Percentiles rank a stretch among this genome's conserved stretches.
Evolutionary conservation across 2,888 invertebrate species (phyloP).

Genomic region (Amphipyra berbera): DNA sequence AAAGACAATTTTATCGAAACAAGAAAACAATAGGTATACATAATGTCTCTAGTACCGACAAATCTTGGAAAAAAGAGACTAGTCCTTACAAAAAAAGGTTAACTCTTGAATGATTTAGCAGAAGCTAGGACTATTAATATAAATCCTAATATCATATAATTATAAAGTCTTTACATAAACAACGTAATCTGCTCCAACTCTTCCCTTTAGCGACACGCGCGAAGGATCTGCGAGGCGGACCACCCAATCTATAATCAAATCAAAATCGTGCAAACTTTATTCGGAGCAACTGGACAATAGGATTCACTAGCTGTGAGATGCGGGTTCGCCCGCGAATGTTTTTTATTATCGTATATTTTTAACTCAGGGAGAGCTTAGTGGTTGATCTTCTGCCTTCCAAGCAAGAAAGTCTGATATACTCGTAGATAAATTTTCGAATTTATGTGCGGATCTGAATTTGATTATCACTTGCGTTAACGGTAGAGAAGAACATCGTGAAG

Average conservation of each 20-base stretch:
- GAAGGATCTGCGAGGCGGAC: slow-evolving; percentile 45
- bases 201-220: slow-evolving; percentile 51
- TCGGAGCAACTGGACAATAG: slow-evolving; percentile 26
- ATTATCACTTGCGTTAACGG: too few species aligned
- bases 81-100: neutral
- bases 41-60: too few species aligned
- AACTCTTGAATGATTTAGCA: neutral
- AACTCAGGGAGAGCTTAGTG: too few species aligned
- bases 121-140: neutral
- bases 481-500: too few species aligned
- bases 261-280: slow-evolving; percentile 55
- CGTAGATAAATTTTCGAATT: too few species aligned
- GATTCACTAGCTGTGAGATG: slow-evolving; percentile 1
- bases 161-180: slow-evolving; percentile 17
- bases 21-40: too few species aligned
- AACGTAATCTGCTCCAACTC: slow-evolving; percentile 22
- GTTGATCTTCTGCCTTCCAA: too few species aligned
- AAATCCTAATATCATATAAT: neutral
- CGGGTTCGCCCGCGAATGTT: neutral
- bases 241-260: slow-evolving; percentile 64
- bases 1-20: too few species aligned
- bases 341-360: neutral
- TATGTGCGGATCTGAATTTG: too few species aligned
- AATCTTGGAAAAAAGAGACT: too few species aligned
- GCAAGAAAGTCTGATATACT: too few species aligned